These are phyloP conservation scores for Alethe castanea DNA, from an alignment of 2,113 vertebrate species.

Conservation along the genomic window DNA sequence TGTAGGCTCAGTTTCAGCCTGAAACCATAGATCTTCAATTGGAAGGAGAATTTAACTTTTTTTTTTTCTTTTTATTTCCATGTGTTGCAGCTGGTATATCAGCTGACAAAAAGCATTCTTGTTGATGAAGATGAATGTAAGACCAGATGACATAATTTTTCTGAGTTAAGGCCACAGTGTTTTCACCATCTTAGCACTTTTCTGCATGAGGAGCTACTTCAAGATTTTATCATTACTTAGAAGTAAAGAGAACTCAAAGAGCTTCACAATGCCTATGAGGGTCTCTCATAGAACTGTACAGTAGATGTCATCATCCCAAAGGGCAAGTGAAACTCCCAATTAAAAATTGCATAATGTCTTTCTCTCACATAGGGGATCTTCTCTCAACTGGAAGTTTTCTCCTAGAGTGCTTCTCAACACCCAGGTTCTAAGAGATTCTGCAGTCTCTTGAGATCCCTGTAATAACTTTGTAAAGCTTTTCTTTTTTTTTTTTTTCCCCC, in stretches of 20 bases:
- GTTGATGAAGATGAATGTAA: not conserved
- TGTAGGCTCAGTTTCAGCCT: not conserved
- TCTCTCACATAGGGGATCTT: not conserved
- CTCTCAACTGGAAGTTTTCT: not conserved
- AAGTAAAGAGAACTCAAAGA: not conserved
- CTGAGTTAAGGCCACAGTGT: not conserved
- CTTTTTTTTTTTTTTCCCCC: accelerated
- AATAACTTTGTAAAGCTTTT: not conserved
- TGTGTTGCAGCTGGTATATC: not conserved
- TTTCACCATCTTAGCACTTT: not conserved
- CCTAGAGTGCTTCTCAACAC: not conserved
- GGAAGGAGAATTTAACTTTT: not conserved
- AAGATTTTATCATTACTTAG: not conserved
- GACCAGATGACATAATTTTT: not conserved
- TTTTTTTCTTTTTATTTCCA: not conserved
- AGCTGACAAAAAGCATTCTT: not conserved
- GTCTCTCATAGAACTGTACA: not conserved
- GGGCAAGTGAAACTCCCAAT: not conserved
- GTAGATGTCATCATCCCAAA: not conserved
- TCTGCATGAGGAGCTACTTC: not conserved
- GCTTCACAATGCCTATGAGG: not conserved
- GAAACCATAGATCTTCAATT: not conserved
- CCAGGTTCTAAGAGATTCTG: not conserved
- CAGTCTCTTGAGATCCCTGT: not conserved
- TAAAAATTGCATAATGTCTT: not conserved